Evolutionary conservation across 2,113 vertebrate species (phyloP), one percentile per base, ranked within the genome.

Genomic region (Percina caprodes): DNA sequence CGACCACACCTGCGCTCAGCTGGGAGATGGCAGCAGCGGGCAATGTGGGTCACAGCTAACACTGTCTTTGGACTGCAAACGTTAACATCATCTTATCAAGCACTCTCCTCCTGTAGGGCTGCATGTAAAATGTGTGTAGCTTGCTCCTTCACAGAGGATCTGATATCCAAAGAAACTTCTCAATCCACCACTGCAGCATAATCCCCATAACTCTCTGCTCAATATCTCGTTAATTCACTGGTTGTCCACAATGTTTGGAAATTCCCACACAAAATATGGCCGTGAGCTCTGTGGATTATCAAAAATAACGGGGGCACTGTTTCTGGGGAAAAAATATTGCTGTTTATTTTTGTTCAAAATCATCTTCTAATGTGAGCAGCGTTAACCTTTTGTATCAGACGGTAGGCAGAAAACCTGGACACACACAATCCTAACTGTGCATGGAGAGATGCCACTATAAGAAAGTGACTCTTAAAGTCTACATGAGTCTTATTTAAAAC

Each of bases 1-100:
- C 0, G 98, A 99, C 86, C 96, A 95, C 74, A 97, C 97, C 0
- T 99, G 97, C 85, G 96, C 96, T 21, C 98, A 98, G 86, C 94
- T 99, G 67, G 96, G 97, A 59, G 93, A 93, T 0, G 93, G 96
- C 60, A 93, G 93, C 84, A 94, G 94, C 0, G 97, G 96, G 6
- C 96, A 97, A 89, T 95, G 98, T 98, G 87, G 93, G 93, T 91
- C 23, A 21, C 26, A 45, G 15, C 18, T 21, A 52, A 11, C 39
- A 24, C 30, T 12, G 24, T 45, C 21, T 19, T 45, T 23, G 52
- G 42, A 26, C 68, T 63, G 39, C 10, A 42, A 42, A 42, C 39
- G 30, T 30, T 30, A 30, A 11, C 39, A 30, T 19, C 3, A 23
- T 39, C 6, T 49, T 23, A 49, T 58, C 39, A 24, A 35, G 12